Evolutionary conservation across 2,888 invertebrate species (phyloP).

Genomic region (Meloe dianella): DNA sequence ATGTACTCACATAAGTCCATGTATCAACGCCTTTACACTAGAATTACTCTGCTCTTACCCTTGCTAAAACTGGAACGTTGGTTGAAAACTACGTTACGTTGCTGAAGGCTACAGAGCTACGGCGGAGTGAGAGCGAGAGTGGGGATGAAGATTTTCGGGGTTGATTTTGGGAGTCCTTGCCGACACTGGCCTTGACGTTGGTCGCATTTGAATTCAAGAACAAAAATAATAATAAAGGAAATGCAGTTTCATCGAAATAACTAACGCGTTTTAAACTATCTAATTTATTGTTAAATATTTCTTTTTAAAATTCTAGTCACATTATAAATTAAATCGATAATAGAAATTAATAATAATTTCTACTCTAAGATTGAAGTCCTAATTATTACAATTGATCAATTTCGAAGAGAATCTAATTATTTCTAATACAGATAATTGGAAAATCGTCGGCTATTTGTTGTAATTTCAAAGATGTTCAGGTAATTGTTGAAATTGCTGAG

Average conservation of each 20-base stretch:
- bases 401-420: too few relatives aligned
- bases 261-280: not conserved
- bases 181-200: slow-evolving; percentile 39
- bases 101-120: slow-evolving; percentile 39
- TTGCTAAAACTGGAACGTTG: slow-evolving; percentile 41
- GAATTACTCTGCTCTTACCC: slow-evolving; percentile 35
- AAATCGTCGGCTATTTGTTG: too few relatives aligned
- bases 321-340: too few relatives aligned
- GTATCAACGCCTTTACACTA: slow-evolving; percentile 37
- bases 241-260: slow-evolving; percentile 27
- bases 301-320: too few relatives aligned
- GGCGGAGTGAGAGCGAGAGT: slow-evolving; percentile 31
- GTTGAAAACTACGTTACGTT: slow-evolving; percentile 34
- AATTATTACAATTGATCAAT: too few relatives aligned
- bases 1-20: slow-evolving; percentile 45
- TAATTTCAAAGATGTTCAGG: not conserved
- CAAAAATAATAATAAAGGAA: slow-evolving; percentile 30
- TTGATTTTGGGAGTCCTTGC: slow-evolving; percentile 15
- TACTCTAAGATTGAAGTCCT: too few relatives aligned
- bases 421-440: too few relatives aligned
- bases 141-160: slow-evolving; percentile 34
- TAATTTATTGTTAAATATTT: not conserved
- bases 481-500: not conserved
- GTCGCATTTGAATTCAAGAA: slow-evolving; percentile 37
- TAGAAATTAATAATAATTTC: too few relatives aligned